Conservation (phyloP, 2,888 invertebrate genomes). For the Odontomyia ornata region DNA sequence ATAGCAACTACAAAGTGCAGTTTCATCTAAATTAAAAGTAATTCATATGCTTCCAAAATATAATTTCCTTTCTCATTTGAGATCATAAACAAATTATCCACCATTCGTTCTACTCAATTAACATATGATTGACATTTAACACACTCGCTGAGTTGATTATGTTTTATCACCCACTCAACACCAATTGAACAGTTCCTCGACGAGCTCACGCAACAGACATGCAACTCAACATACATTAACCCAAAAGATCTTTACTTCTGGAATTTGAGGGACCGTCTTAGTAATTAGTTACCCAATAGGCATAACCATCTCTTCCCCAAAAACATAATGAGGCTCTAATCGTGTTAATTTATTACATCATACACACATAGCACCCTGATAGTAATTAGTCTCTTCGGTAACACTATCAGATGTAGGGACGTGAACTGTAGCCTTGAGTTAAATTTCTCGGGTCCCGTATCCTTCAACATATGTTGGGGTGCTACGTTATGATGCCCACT, state of each 20-base stretch:
- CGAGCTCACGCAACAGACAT: background rate
- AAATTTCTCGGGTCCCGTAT: conserved; percentile 35
- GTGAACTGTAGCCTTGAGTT: background rate
- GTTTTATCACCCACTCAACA: conserved; percentile 32
- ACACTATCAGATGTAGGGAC: conserved; percentile 3
- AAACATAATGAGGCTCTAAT: conserved; percentile 42
- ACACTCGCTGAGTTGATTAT: conserved; percentile 3
- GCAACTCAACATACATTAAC: background rate
- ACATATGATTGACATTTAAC: conserved; percentile 41
- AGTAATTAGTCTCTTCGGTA: conserved; percentile 40
- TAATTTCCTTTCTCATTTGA: too few species aligned
- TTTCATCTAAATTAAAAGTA: too few species aligned
- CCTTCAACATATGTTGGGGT: conserved; percentile 38
- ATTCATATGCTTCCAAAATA: too few species aligned
- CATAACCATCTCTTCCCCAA: conserved; percentile 39
- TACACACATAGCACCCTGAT: conserved; percentile 14
- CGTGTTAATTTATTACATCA: conserved; percentile 44
- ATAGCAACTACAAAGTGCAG: too few species aligned
- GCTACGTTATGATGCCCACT: conserved; percentile 38
- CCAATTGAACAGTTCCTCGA: conserved; percentile 16
- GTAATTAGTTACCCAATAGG: conserved; percentile 40
- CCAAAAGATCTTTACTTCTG: background rate
- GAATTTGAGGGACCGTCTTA: conserved; percentile 26
- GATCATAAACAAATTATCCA: too few species aligned
- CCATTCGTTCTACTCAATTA: too few species aligned